These are phyloP conservation scores for Lucilia sericata DNA, from an alignment of 1,140 invertebrate genomes.

Conservation along the genomic window DNA sequence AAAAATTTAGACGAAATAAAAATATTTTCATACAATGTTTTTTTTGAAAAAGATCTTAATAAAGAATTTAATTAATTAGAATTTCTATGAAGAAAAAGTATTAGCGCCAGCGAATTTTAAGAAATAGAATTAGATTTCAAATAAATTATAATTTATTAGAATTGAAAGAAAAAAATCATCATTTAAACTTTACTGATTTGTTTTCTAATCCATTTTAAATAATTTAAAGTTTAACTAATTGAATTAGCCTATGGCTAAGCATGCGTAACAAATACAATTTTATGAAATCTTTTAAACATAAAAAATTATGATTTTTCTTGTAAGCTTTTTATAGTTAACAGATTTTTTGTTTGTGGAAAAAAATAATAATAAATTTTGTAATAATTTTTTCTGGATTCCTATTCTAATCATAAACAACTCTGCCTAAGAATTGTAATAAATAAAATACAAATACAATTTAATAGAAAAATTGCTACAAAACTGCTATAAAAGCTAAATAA, in stretches of 20 bases:
- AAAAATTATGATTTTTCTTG: background rate
- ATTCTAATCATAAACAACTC: background rate
- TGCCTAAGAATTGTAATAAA: background rate
- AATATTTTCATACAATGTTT: too few species aligned
- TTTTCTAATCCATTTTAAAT: too few species aligned
- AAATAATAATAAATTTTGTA: too few species aligned
- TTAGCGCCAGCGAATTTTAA: background rate
- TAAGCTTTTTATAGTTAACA: background rate
- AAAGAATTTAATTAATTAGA: background rate
- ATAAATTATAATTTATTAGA: background rate
- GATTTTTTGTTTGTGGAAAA: background rate
- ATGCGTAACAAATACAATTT: background rate
- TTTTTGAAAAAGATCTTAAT: background rate
- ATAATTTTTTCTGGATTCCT: background rate
- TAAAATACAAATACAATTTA: background rate
- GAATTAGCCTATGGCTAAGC: background rate
- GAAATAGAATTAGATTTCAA: background rate
- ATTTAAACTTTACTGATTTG: too few species aligned
- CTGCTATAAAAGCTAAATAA: background rate
- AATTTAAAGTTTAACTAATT: background rate
- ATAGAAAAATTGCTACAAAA: slow-evolving; percentile 14
- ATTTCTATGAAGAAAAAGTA: background rate
- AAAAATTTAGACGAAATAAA: background rate
- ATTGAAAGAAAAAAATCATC: too few species aligned
- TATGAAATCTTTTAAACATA: background rate